phyloP scores from a whole-genome alignment of 2,113 vertebrate species.

The Sturnus vulgaris region DNA sequence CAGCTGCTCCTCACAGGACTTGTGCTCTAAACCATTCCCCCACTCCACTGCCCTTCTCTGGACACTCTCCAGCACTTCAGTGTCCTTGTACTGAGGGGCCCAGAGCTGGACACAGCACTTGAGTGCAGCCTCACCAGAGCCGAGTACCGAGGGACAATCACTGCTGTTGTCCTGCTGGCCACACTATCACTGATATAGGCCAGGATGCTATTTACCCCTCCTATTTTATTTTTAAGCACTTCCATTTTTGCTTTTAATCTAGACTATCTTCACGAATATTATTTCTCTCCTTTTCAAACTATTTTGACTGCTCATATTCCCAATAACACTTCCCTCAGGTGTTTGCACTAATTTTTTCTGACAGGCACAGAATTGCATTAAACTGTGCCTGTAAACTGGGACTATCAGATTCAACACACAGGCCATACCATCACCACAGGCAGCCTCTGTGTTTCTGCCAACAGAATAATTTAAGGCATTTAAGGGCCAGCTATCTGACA shows the following conservation, averaged over 20 bases:
- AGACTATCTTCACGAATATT: neutral
- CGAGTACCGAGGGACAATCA: fast-evolving
- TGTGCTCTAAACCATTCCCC: neutral
- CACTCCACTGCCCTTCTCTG: neutral
- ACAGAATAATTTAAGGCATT: neutral
- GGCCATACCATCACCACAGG: neutral
- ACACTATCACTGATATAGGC: neutral
- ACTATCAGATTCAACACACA: neutral
- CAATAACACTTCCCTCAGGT: neutral
- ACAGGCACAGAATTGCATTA: neutral
- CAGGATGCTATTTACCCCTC: neutral
- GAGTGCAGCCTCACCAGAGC: neutral
- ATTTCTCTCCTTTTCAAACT: neutral
- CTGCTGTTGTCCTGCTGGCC: neutral
- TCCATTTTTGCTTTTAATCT: neutral
- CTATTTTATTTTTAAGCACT: neutral
- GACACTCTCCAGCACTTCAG: neutral
- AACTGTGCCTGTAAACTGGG: neutral
- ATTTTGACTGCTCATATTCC: neutral
- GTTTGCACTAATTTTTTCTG: neutral
- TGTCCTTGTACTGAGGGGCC: neutral
- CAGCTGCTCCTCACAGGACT: neutral
- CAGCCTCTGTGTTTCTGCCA: neutral
- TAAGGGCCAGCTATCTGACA: neutral
- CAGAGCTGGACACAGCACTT: neutral